A percentile compares a stretch with the other conserved stretches of the same genome.
phyloP scores from a whole-genome alignment of 2,113 vertebrate species.

The Urocolius indicus region DNA sequence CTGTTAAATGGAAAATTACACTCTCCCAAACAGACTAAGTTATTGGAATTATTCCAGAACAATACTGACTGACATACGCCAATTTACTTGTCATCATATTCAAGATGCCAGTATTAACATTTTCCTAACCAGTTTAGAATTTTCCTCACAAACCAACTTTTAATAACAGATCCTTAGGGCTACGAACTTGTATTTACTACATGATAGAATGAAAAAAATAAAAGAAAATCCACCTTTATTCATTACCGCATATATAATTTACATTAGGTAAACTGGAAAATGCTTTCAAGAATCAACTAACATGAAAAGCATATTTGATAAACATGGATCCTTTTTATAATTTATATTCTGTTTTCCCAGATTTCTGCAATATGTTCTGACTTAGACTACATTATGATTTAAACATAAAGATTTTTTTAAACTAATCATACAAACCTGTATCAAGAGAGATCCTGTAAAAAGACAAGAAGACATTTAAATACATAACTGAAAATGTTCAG shows the following conservation, averaged over 20 bases:
- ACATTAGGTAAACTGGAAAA: slow-evolving; percentile 5
- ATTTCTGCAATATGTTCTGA: neutral
- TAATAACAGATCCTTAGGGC: neutral
- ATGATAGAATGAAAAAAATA: neutral
- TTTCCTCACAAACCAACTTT: slow-evolving; percentile 7
- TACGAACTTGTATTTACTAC: slow-evolving; percentile 2
- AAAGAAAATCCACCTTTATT: neutral
- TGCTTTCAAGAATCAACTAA: slow-evolving; percentile 13
- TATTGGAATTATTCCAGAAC: slow-evolving; percentile 35
- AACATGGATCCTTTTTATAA: slow-evolving; percentile 39
- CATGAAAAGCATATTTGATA: slow-evolving; percentile 37
- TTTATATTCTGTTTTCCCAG: slow-evolving; percentile 23
- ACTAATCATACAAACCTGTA: neutral
- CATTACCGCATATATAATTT: slow-evolving; percentile 28
- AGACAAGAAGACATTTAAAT: neutral
- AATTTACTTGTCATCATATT: slow-evolving; percentile 61
- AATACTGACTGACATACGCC: slow-evolving; percentile 48
- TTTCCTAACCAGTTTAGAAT: slow-evolving; percentile 3
- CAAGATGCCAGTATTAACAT: slow-evolving; percentile 29
- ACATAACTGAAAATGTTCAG: neutral
- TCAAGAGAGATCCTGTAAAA: neutral
- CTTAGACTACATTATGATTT: neutral
- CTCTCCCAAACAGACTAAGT: slow-evolving; percentile 1
- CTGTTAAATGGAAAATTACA: slow-evolving; percentile 57
- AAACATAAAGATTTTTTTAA: neutral